These are phyloP conservation scores for Lepidostoma basale DNA, from an alignment of 1,140 invertebrate species.

Conservation along the genomic window DNA sequence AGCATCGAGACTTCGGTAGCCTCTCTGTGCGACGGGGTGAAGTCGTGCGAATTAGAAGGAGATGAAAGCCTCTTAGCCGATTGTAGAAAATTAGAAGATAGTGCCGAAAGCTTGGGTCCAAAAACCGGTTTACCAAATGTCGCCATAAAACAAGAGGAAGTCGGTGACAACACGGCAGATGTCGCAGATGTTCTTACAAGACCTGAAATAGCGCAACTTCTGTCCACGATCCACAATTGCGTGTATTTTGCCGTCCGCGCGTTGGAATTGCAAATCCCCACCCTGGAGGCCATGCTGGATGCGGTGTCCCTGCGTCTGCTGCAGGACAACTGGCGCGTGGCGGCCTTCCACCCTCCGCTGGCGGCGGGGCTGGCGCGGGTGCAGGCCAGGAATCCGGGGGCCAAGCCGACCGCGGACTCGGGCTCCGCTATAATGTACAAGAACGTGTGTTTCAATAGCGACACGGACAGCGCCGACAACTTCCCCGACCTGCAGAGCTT, in stretches of 20 bases:
- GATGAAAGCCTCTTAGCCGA: not conserved
- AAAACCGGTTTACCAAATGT: too few relatives aligned
- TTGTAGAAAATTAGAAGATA: not conserved
- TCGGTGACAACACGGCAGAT: conserved; percentile 39
- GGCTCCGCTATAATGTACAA: conserved; percentile 45
- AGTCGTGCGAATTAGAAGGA: not conserved
- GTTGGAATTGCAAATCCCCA: conserved; percentile 50
- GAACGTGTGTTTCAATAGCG: conserved; percentile 60
- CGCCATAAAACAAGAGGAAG: conserved; percentile 44
- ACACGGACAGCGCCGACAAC: conserved; percentile 83
- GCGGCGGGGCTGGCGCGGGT: conserved; percentile 52
- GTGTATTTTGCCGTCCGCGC: conserved; percentile 57
- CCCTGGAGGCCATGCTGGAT: conserved; percentile 55
- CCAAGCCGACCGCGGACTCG: conserved; percentile 9
- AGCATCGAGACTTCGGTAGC: too few relatives aligned
- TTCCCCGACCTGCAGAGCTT: conserved; percentile 79
- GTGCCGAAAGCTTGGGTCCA: too few relatives aligned
- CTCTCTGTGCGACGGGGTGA: too few relatives aligned
- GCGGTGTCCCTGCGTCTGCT: conserved; percentile 54
- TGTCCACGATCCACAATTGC: conserved; percentile 55
- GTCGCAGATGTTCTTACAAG: not conserved
- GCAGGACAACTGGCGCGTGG: conserved; percentile 54
- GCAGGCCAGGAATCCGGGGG: conserved; percentile 44
- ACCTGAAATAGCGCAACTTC: conserved; percentile 37
- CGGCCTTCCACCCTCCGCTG: conserved; percentile 52